A percentile compares a stretch with the other conserved stretches of the same genome.
Evolutionary conservation across 2,113 vertebrate species (phyloP).

Genomic region (Aegithalos caudatus): DNA sequence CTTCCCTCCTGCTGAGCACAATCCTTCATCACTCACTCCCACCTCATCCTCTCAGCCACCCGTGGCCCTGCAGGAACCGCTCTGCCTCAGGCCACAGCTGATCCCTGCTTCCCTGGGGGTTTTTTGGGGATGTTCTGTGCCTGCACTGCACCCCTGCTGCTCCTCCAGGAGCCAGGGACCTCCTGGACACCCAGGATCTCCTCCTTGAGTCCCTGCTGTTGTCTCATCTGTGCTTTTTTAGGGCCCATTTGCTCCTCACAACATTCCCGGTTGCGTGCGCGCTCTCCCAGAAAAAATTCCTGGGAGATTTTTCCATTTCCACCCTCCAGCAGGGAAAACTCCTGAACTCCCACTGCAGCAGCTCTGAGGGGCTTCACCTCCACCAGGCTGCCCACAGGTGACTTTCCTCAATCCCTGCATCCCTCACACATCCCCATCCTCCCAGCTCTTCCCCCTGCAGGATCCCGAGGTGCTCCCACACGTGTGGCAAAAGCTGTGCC

Average conservation of each 20-base stretch:
- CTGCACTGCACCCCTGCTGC: neutral
- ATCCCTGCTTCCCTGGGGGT: neutral
- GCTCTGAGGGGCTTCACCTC: neutral
- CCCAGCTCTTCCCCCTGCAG: neutral
- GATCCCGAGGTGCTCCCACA: neutral
- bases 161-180: no score
- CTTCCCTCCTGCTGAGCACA: conserved; percentile 9
- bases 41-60: conserved; percentile 16
- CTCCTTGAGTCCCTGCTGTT: neutral
- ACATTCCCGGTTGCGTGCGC: neutral
- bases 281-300: neutral
- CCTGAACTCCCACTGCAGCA: neutral
- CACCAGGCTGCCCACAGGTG: neutral
- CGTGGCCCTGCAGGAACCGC: neutral
- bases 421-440: neutral
- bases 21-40: conserved; percentile 58
- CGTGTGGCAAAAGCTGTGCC: neutral
- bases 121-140: neutral
- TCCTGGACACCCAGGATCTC: no score
- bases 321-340: neutral
- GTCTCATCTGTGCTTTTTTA: neutral
- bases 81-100: neutral
- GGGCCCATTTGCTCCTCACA: neutral
- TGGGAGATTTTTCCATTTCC: neutral
- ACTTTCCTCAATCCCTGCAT: neutral